Percentiles rank a stretch among this genome's conserved stretches.
These are phyloP conservation scores for Drosophila hydei DNA, from an alignment of 1,140 invertebrate genomes.

Conservation along the genomic window DNA sequence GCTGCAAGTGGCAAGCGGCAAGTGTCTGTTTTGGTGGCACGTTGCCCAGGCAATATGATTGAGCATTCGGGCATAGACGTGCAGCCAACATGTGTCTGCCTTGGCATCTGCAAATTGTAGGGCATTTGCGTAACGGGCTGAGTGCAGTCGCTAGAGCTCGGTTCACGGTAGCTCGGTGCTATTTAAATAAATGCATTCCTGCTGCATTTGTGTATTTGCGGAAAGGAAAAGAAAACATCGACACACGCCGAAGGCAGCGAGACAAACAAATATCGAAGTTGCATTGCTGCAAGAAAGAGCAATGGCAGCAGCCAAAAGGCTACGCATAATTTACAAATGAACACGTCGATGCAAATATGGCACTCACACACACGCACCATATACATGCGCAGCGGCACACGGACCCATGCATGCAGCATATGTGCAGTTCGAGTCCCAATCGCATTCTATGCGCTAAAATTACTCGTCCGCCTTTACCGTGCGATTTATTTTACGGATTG, in stretches of 20 bases:
- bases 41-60: conserved; percentile 69
- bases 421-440: conserved; percentile 13
- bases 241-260: conserved; percentile 58
- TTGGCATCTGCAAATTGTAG: conserved; percentile 53
- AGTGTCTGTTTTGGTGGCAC: conserved; percentile 29
- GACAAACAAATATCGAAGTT: conserved; percentile 62
- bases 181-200: conserved; percentile 80
- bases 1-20: conserved; percentile 1
- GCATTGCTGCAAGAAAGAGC: conserved; percentile 18
- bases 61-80: conserved; percentile 55
- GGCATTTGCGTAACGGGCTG: conserved; percentile 50
- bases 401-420: conserved; percentile 3
- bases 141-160: conserved; percentile 18
- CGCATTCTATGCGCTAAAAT: conserved; percentile 51
- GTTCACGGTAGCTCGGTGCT: conserved; percentile 24
- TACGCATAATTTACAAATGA: conserved; percentile 71
- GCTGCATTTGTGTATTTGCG: conserved; percentile 38
- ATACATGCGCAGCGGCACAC: conserved; percentile 10
- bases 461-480: conserved; percentile 66
- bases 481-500: conserved; percentile 72
- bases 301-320: conserved; percentile 43
- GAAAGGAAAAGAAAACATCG: conserved; percentile 49
- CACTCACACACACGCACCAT: conserved; percentile 5
- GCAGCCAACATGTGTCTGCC: conserved; percentile 63
- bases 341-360: conserved; percentile 17